These are phyloP conservation scores for Zaprionus bogoriensis DNA, from an alignment of 2,888 invertebrate species.

Conservation along the genomic window DNA sequence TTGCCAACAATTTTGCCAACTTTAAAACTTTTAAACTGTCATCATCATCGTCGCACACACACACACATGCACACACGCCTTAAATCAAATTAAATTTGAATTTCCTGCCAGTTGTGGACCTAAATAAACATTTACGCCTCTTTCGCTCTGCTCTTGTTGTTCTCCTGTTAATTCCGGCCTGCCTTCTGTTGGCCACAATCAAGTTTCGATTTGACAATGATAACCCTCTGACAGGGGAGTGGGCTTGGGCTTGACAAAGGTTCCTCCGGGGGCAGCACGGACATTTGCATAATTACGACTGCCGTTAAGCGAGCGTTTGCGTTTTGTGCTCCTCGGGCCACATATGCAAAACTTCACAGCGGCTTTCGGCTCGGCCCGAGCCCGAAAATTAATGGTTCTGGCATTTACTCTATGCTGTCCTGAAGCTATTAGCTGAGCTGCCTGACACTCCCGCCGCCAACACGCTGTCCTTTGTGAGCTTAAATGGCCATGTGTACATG, in stretches of 20 bases:
- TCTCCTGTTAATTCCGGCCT: neutral
- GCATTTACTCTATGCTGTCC: constrained; percentile 35
- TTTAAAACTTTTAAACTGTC: constrained; percentile 10
- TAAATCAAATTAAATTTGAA: constrained; percentile 55
- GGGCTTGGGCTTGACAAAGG: constrained; percentile 38
- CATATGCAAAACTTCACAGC: constrained; percentile 51
- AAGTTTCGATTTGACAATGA: constrained; percentile 62
- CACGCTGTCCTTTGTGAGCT: constrained; percentile 40
- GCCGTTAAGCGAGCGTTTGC: constrained; percentile 7
- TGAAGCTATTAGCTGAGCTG: constrained; percentile 49
- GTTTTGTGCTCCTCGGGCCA: constrained; percentile 16
- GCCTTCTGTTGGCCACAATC: constrained; percentile 29
- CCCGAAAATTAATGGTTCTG: constrained; percentile 53
- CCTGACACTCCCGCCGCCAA: constrained; percentile 41
- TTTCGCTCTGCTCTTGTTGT: too few species aligned
- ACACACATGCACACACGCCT: constrained; percentile 24
- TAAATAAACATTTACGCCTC: constrained; percentile 49
- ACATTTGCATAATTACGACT: constrained; percentile 68
- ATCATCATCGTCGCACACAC: too few species aligned
- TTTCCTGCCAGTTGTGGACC: constrained; percentile 35
- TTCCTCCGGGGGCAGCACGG: constrained; percentile 17
- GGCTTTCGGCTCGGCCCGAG: constrained; percentile 7
- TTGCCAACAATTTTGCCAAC: constrained; percentile 13
- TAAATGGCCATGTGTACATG: constrained; percentile 39
- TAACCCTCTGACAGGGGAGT: constrained; percentile 30